Evolutionary conservation across 2,113 vertebrate genomes (phyloP), one percentile per base, ranked within the genome.

Genomic region (Tachuris rubrigastra): DNA sequence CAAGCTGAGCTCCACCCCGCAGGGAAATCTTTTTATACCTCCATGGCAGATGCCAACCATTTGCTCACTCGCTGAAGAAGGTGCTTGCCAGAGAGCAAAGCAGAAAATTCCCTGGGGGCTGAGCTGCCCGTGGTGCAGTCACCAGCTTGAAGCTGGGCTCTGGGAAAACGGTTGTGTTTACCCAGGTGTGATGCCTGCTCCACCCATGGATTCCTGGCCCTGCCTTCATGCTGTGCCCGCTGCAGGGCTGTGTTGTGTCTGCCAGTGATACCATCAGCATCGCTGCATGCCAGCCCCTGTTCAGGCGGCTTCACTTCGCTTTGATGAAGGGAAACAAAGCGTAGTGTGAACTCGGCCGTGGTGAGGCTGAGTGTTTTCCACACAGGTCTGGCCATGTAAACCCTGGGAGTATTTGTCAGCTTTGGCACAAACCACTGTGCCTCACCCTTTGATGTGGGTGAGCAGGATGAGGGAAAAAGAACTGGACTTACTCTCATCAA

Each of bases 121-220:
- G 30, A 66, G 42, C 42, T 22, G 71, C 76, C 76, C 25, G 7
- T 39, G 68, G 77, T 75, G 76, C 59, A 12, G 69, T 49, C 68
- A 23, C 24, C 74, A 81, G 14, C 35, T 56, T 3, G 3, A 47
- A 23, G 69, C 47, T 1, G 2, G 49, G 76, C 63, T 60, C 87
- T 74, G 79, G 87, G 87, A 75, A 87, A 96, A 62, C 65, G 52
- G 15, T 31, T 74, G 55, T 81, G 79, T 95, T 95, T 87, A 66
- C 46, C 73, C 95, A 96, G 93, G 84, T 79, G 87, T 1, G 62
- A 33, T 91, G 69, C 84, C 65, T 5, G 12, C 86, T 47, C 80
- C 73, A 86, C 91, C 96, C 82, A 3, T 30, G 73, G 85, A 90
- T 95, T 95, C 96, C 96, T 53, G 78, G 91, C 84, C 16, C 21